Conservation (phyloP, 2,888 invertebrate species). For the Zhuqinia jingwanae region DNA sequence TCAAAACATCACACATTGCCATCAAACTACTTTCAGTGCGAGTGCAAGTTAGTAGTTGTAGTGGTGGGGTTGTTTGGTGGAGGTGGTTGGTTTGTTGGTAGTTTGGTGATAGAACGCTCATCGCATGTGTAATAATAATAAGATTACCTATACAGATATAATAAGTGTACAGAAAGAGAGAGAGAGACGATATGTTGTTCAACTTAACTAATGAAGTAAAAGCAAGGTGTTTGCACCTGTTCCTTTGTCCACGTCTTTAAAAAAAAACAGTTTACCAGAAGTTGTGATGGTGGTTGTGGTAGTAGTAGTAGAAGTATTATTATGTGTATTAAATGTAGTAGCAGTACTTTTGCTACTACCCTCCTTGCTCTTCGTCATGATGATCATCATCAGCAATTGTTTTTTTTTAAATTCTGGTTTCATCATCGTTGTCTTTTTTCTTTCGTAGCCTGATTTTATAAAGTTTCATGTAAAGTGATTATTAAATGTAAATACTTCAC, state of each 20-base stretch:
- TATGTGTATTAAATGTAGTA: no score
- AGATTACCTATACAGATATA: conserved; percentile 23
- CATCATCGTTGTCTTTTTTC: conserved; percentile 44
- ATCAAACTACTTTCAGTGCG: conserved; percentile 38
- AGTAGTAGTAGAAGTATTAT: no score
- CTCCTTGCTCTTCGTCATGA: conserved; percentile 18
- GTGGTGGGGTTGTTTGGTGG: conserved; percentile 32
- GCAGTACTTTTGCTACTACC: conserved; percentile 38
- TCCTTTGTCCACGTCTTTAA: conserved; percentile 54
- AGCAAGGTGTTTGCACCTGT: conserved; percentile 64
- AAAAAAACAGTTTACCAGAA: conserved; percentile 37
- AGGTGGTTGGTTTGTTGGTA: conserved; percentile 1
- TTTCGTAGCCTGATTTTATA: conserved; percentile 50
- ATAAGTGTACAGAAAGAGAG: neutral
- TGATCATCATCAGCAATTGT: conserved; percentile 22
- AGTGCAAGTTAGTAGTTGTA: neutral
- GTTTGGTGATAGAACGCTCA: conserved; percentile 12
- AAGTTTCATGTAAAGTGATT: conserved; percentile 63
- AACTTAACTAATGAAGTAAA: conserved; percentile 40
- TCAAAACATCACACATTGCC: conserved; percentile 24
- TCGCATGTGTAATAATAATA: conserved; percentile 56
- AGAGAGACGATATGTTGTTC: conserved; percentile 2
- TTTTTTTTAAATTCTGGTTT: conserved; percentile 64
- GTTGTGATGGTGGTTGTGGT: conserved; percentile 11
- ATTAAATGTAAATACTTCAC: conserved; percentile 44